Conservation (phyloP, 2,888 invertebrate species). For the Electrophaes corylata region DNA sequence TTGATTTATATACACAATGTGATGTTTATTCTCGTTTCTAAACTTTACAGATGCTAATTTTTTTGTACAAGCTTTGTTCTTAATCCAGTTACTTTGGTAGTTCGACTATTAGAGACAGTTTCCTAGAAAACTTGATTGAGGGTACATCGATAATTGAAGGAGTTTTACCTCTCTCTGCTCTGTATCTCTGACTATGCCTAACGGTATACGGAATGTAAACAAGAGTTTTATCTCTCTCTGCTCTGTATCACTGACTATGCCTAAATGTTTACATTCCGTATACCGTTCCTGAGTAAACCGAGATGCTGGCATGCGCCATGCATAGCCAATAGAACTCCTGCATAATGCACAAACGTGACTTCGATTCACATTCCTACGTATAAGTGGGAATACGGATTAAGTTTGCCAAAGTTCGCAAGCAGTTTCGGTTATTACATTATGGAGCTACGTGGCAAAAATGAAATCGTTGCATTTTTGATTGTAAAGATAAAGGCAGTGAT, state of each 20-base stretch:
- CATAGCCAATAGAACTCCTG: conserved; percentile 31
- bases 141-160: too few species aligned
- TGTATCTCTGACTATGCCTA: too few species aligned
- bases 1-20: too few species aligned
- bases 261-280: conserved; percentile 41
- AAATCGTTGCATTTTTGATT: conserved; percentile 36
- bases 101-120: too few species aligned
- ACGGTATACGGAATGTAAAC: too few species aligned
- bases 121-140: too few species aligned
- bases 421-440: conserved; percentile 20
- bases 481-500: not conserved
- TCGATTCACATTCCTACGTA: conserved; percentile 36
- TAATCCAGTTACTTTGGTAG: too few species aligned
- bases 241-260: not conserved
- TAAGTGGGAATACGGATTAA: conserved; percentile 30
- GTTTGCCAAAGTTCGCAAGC: conserved; percentile 42
- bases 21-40: too few species aligned
- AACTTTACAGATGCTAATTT: too few species aligned
- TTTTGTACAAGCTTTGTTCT: too few species aligned
- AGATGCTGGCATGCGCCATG: conserved; percentile 29
- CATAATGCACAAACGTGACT: conserved; percentile 42
- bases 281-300: conserved; percentile 41
- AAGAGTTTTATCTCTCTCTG: not conserved
- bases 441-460: conserved; percentile 40
- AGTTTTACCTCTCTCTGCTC: too few species aligned